phyloP scores from a whole-genome alignment of 2,888 invertebrate species.

The Mantis religiosa region DNA sequence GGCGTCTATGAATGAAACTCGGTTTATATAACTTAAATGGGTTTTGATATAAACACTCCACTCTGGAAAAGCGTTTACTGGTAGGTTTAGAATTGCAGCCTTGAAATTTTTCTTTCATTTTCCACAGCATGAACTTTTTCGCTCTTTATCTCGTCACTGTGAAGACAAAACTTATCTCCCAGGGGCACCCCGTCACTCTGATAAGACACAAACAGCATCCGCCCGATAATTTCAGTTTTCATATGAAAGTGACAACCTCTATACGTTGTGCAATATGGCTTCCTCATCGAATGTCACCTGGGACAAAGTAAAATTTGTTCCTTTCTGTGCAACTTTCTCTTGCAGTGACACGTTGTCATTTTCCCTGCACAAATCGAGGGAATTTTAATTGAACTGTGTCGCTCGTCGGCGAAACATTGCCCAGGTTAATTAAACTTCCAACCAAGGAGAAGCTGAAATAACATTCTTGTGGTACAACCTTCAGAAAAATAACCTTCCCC shows the following conservation, averaged over 20 bases:
- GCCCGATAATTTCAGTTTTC: neutral
- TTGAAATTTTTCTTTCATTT: neutral
- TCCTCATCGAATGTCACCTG: neutral
- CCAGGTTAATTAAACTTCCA: conserved; percentile 3
- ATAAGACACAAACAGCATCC: neutral
- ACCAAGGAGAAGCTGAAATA: neutral
- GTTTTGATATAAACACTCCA: no score
- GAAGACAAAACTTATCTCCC: neutral
- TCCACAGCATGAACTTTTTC: neutral
- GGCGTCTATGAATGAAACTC: no score
- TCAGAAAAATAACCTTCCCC: neutral
- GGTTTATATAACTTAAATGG: no score
- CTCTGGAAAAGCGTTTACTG: no score
- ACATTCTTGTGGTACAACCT: neutral
- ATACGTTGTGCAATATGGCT: neutral
- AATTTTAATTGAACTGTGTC: conserved; percentile 3
- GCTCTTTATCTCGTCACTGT: neutral
- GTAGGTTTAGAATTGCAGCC: neutral
- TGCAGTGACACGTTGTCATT: neutral
- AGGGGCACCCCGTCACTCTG: neutral
- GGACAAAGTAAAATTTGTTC: neutral
- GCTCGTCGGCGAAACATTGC: neutral
- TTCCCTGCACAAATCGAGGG: neutral
- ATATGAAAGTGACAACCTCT: neutral
- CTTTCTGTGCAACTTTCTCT: neutral